phyloP scores from a whole-genome alignment of 2,113 vertebrate genomes.

The Barbus barbus region DNA sequence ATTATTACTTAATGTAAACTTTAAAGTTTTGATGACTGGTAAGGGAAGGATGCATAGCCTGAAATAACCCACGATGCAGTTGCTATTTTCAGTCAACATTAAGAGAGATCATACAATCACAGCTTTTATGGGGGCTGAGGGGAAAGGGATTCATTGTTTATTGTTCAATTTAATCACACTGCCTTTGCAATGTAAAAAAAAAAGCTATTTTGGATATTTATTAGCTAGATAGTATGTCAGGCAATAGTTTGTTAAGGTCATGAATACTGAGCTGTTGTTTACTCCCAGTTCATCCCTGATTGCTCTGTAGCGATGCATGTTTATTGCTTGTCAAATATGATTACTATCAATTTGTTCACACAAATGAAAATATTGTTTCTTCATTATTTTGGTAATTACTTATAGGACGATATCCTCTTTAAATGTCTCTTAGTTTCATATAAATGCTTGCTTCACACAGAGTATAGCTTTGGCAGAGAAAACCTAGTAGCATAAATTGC shows the following conservation, averaged over 20 bases:
- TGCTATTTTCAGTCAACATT: background rate
- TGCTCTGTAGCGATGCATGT: background rate
- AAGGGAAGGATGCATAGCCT: background rate
- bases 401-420: too few species aligned
- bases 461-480: background rate
- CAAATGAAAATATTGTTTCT: background rate
- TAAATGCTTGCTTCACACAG: too few species aligned
- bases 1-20: background rate
- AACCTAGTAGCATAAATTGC: background rate
- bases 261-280: background rate
- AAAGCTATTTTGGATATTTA: background rate
- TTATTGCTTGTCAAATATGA: background rate
- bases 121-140: background rate
- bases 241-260: background rate
- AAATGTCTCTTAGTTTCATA: background rate
- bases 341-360: conserved; percentile 6
- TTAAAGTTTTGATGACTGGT: background rate
- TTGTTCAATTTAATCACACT: background rate
- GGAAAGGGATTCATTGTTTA: background rate
- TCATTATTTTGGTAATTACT: background rate
- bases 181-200: background rate
- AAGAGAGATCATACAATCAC: background rate
- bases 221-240: background rate
- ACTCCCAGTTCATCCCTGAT: background rate
- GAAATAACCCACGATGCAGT: background rate